phyloP scores from a whole-genome alignment of 2,888 invertebrate species.

The Yponomeuta cagnagella region DNA sequence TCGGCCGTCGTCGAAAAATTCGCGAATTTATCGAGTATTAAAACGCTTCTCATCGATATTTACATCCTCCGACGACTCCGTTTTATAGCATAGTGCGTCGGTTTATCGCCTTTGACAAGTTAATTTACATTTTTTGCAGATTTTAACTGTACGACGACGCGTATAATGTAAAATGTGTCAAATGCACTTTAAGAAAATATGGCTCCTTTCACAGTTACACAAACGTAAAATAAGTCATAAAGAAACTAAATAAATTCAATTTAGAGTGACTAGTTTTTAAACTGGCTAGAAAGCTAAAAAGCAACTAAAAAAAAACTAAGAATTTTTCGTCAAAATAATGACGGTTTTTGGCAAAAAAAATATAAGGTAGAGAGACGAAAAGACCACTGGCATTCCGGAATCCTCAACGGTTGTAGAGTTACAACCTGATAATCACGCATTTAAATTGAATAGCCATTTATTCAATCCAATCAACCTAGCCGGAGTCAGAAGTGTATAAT shows the following conservation, averaged over 20 bases:
- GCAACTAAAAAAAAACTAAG: too few species aligned
- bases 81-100: constrained; percentile 30
- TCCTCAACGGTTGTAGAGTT: constrained; percentile 22
- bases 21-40: constrained; percentile 27
- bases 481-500: constrained; percentile 54
- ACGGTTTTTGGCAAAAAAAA: constrained; percentile 48
- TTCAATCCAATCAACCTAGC: constrained; percentile 29
- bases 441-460: constrained; percentile 25
- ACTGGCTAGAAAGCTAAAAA: neutral
- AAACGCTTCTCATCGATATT: constrained; percentile 28
- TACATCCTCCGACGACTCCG: constrained; percentile 26
- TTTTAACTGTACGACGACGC: constrained; percentile 8
- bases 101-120: constrained; percentile 28
- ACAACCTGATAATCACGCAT: constrained; percentile 27
- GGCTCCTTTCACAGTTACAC: neutral
- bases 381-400: constrained; percentile 23
- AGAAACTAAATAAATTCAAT: neutral
- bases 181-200: constrained; percentile 6
- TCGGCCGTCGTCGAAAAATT: constrained; percentile 27
- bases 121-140: constrained; percentile 31
- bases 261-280: constrained; percentile 8
- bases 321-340: too few species aligned
- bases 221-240: neutral
- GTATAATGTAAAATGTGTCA: neutral
- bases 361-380: constrained; percentile 51